Base-by-base conservation (phyloP, 2,888 invertebrate genomes). In the Antheraea assamensis region DNA sequence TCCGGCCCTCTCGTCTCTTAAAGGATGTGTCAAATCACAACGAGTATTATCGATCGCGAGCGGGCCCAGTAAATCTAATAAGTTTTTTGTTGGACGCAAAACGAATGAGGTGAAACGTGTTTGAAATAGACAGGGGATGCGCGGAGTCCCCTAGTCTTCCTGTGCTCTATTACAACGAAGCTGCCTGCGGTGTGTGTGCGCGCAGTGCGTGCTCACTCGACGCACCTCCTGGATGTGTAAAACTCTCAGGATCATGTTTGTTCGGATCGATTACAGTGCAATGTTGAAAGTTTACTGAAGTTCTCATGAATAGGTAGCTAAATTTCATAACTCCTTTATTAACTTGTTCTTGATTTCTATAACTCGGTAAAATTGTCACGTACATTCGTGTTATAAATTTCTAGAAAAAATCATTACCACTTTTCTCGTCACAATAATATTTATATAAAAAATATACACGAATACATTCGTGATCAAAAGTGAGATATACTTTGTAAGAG, bases 121-220 rank as follows among this genome's bases (percentile, higher is more conserved):
- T 93, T 91, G 92, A 93, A 92, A 93, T 93, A 93, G 94, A 93
- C 94, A 90, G 92, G 92, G 94, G 94, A 93, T 94, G 93, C 94
- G 90, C 94, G 90, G 89, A 91, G 88, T 90, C 93, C 93, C 93
- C 91, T 88, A 27, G 52, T 55, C 58, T 72, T 17, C 30, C 30
- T 27, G 61, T 27, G 58, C 52, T 8, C 19, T 52, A 3, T 52
- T 52, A 52, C 21, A 52, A 52, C 17, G 52, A 21, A 52, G 7
- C 72, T n/a, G n/a, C 74, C 52, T 71, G 72, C 13, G 73, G 72
- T 74, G 73, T 72, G 72, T 64, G 74, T 79, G 76, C 79, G 78
- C 78, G 76, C 75, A 78, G 89, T 90, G 89, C 92, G 91, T 92
- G 93, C 90, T 85, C 81, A 70, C 79, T 78, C 82, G 82, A 78